Evolutionary conservation across 2,888 invertebrate species (phyloP), one percentile per base, ranked within the genome.

Genomic region (Ctena decussata): DNA sequence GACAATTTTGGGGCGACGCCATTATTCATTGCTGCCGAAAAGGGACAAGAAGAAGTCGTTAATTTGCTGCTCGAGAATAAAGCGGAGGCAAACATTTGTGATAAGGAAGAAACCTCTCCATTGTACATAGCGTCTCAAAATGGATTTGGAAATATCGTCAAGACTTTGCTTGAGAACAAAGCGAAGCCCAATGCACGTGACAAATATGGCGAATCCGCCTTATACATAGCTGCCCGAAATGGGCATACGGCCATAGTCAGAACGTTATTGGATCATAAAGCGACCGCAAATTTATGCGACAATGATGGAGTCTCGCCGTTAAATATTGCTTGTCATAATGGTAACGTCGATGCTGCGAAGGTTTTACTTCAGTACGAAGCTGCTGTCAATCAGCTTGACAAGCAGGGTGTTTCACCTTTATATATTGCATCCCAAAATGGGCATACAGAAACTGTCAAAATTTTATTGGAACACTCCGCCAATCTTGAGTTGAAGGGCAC

Each of bases 71-170:
- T 65, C 41, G 57, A 32, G 3, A 6, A 35, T 57, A 37, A 15
- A 8, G 57, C 57, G n/a, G 75, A 60, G 21, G 30, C 60, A 39
- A 76, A 76, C 39, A 39, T 39, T 5, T 57, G 76, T 65, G 30
- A 44, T 18, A 30, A 60, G 5, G 49, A 76, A 39, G 41, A 65
- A 18, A n/a, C 12, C 39, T 39, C 76, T 3, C 41, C 76, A 6
- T 27, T 76, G 12, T 76, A 60, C 35, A 35, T 46, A n/a, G 76
- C 76, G 3, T 37, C 60, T 24, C 44, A 76, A n/a, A 41, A 76
- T 24, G 76, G 76, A 11, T 44, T 60, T 44, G 3, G 11, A 30
- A 21, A 76, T 60, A 60, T 76, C 0, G 76, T 76, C 8, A 44
- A 74, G n/a, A 6, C 21, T 32, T 30, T 74, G 27, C 35, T 74